Conservation (phyloP, 1,140 invertebrate species). For the Glomeris maerens region DNA sequence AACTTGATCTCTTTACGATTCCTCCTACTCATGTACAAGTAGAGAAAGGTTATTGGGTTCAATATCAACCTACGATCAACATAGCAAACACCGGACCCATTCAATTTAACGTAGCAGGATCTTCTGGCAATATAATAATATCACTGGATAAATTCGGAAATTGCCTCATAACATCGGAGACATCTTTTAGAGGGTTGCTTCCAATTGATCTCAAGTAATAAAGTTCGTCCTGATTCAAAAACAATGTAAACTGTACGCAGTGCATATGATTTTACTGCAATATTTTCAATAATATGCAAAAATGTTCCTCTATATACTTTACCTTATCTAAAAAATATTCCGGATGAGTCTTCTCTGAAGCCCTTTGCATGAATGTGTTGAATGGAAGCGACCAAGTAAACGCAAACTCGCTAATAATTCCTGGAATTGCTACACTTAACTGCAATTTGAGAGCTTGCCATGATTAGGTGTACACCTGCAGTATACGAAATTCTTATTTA, state of each 20-base stretch:
- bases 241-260: neutral
- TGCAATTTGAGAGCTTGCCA: no score
- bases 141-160: slow-evolving; percentile 38
- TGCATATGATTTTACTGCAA: no score
- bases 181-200: slow-evolving; percentile 35
- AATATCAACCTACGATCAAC: no score
- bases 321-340: slow-evolving; percentile 31
- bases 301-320: slow-evolving; percentile 8
- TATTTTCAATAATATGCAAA: no score
- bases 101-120: no score
- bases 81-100: no score
- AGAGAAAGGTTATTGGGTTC: no score
- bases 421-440: slow-evolving; percentile 5
- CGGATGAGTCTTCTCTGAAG: slow-evolving; percentile 24
- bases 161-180: slow-evolving; percentile 35
- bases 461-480: no score
- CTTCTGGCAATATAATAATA: slow-evolving; percentile 31
- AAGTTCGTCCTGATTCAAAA: slow-evolving; percentile 29
- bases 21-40: no score
- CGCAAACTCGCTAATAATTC: slow-evolving; percentile 10
- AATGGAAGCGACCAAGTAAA: slow-evolving; percentile 32
- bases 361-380: slow-evolving; percentile 32
- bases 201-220: slow-evolving; percentile 43
- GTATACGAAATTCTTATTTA: slow-evolving; percentile 43
- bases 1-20: no score